Evolutionary conservation across 1,140 invertebrate genomes (phyloP), one percentile per base, ranked within the genome.

Genomic region (Trialeurodes vaporariorum): DNA sequence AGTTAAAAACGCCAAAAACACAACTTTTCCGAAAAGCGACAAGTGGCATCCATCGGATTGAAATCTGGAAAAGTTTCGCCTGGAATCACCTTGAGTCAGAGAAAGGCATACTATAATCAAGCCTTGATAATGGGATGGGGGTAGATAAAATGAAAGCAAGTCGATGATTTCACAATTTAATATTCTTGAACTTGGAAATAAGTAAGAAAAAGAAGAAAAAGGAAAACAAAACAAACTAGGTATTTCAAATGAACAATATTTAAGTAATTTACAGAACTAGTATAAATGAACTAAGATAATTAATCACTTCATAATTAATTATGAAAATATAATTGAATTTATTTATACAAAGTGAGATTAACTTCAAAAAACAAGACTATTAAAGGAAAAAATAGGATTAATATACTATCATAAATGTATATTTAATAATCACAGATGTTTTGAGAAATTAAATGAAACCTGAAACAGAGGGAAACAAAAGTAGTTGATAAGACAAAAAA

Each of bases 241-340:
- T n/a, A n/a, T n/a, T 17, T 49, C 5, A 49, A 17, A 49, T 49
- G 34, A 49, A 49, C 34, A 49, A 49, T 49, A 49, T 49, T 49
- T 49, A 49, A 5, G 34, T 49, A 49, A 49, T 49, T 5, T 49
- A 49, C 34, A 49, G 34, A 49, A 49, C n/a, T n/a, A n/a, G n/a
- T 49, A 49, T 49, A 49, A 49, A 49, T 49, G 34, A 49, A 49
- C 5, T 49, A 49, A 49, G 34, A 49, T 49, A 49, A 5, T 49
- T 5, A 17, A 49, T 49, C 34, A 49, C 34, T 49, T 49, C 34
- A 49, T 49, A 49, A 49, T 9, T 49, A 49, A 49, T 49, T 49
- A 49, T 49, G 34, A 49, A 49, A 49, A 49, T 49, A 49, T 49
- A 49, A 49, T 49, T 49, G 34, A 49, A 49, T 49, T 49, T 49